These are phyloP conservation scores for Thamnophis elegans DNA, from an alignment of 2,797 vertebrate genomes.

Conservation along the genomic window DNA sequence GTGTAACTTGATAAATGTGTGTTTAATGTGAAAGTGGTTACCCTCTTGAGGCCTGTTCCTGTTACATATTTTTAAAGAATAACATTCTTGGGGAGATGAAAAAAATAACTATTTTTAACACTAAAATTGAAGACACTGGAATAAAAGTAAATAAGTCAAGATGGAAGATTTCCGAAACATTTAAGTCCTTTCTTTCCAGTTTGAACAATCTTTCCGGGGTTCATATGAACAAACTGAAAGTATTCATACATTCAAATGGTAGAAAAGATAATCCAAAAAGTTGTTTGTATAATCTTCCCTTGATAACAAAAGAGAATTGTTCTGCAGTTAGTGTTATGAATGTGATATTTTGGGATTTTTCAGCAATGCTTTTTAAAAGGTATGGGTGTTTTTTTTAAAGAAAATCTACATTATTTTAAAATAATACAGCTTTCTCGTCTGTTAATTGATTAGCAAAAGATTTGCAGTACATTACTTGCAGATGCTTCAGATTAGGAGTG, in stretches of 20 bases:
- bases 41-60: neutral
- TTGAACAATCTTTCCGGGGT: neutral
- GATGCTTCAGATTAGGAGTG: neutral
- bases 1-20: neutral
- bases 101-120: neutral
- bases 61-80: neutral
- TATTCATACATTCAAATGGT: neutral
- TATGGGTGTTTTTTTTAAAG: neutral
- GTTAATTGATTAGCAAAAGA: neutral
- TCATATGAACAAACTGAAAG: neutral
- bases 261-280: neutral
- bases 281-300: neutral
- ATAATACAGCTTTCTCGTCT: neutral
- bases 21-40: neutral
- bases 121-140: neutral
- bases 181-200: neutral
- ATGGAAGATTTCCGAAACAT: neutral
- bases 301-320: neutral
- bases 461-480: neutral
- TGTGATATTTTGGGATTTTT: neutral
- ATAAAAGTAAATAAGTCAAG: neutral
- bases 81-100: neutral
- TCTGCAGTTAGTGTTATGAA: neutral
- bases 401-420: neutral
- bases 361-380: neutral